Base-by-base conservation (phyloP, 2,113 vertebrate species). In the Setophaga petechia region DNA sequence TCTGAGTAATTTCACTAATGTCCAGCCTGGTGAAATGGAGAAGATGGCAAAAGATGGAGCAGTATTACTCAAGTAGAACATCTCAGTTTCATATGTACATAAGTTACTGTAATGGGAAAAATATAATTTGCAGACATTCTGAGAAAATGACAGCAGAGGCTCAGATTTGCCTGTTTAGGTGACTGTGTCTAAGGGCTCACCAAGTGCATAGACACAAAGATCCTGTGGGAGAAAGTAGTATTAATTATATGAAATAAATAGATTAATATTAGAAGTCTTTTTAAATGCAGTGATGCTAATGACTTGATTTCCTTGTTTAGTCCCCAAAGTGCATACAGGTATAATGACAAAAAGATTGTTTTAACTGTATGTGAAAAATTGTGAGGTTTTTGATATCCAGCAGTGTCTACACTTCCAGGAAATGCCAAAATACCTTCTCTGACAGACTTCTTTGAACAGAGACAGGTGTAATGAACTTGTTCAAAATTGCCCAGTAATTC, bases 1-100 rank as follows among this genome's bases (percentile, higher is more conserved):
- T 84, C 97, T 99, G 78, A 98, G 74, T 85, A 99, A 99, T 97
- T 99, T 99, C 95, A 49, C 96, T 21, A 90, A 97, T 12, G 11
- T 97, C 59, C 87, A 94, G 1, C 79, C 97, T 2, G 93, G 74
- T 10, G 98, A 92, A 3, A 14, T 98, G 44, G 80, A 98, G 92
- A 97, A 98, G 91, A 88, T 96, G 97, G 98, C 98, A 37, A 91
- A 93, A 35, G 84, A 90, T 1, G 54, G 85, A 30, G 97, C 94
- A 37, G 68, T 89, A 1, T 63, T 98, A 79, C 97, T 99, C 46
- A 98, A 97, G 99, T 99, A 96, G 74, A 96, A 74, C 66, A 74
- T 68, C 66, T 84, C 84, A 7, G 19, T 92, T 92, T 90, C 76
- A 21, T 61, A 68, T 47, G 35, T 47, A 23, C 16, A 61, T 59